Percentiles rank a stretch among this genome's conserved stretches.
These are phyloP conservation scores for Acyrthosiphon pisum DNA, from an alignment of 1,140 invertebrate species.

Conservation along the genomic window DNA sequence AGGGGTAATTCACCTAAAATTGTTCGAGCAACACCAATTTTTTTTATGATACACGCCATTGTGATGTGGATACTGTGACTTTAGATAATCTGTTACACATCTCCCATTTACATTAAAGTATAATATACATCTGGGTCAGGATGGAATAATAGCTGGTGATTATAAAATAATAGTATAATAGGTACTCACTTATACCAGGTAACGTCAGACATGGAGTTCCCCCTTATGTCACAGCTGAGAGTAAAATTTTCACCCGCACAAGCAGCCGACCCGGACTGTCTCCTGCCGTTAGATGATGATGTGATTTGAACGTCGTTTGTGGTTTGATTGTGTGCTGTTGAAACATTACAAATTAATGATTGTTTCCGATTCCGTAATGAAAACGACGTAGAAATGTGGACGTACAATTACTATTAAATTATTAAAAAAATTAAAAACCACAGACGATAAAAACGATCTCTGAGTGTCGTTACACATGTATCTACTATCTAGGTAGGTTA, in stretches of 20 bases:
- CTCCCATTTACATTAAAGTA: too few species aligned
- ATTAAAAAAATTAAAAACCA: not conserved
- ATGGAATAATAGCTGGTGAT: not conserved
- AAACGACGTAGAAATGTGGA: not conserved
- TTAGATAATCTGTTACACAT: too few species aligned
- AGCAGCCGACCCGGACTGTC: conserved; percentile 64
- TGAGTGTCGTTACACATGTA: not conserved
- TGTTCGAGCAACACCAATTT: too few species aligned
- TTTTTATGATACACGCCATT: too few species aligned
- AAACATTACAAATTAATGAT: not conserved
- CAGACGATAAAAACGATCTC: not conserved
- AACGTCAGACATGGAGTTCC: conserved; percentile 68
- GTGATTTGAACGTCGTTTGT: conserved; percentile 36
- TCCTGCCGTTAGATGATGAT: conserved; percentile 62
- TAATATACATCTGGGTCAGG: not conserved
- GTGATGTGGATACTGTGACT: too few species aligned
- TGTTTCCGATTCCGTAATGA: not conserved
- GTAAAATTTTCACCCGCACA: conserved; percentile 68
- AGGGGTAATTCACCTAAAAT: too few species aligned
- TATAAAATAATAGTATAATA: not conserved
- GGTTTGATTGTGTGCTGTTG: not conserved
- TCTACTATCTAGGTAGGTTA: not conserved
- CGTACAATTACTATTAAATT: not conserved
- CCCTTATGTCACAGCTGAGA: conserved; percentile 68
- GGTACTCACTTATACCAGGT: conserved; percentile 68